Evolutionary conservation across 1,140 invertebrate genomes (phyloP), one percentile per base, ranked within the genome.

Genomic region (Drosophila azteca): DNA sequence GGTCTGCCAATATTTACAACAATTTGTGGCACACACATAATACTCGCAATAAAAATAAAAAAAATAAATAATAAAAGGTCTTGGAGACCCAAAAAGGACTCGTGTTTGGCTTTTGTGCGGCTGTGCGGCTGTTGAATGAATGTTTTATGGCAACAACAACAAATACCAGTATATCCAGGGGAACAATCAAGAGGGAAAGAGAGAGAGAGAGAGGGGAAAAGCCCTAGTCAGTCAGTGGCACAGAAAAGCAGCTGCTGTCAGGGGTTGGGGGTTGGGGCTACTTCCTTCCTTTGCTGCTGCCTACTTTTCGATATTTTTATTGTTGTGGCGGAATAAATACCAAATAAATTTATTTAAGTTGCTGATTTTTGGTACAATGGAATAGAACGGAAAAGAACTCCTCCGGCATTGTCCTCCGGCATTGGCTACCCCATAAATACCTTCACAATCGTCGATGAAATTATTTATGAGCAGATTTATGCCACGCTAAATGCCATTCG

Each of bases 311-410:
- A 78, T 81, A 68, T 75, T 87, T 82, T 87, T 79, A 87, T 85
- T 81, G 80, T 77, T 74, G 78, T 78, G 83, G 79, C 64, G 66
- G 71, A 87, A 87, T 87, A 87, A 82, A 87, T 88, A 82, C 82
- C 83, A 82, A 69, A 87, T 87, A 87, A 87, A 87, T 87, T 88
- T 66, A 87, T 82, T 88, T 82, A 82, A 87, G 82, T 71, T 87
- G 54, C 73, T 81, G 78, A 79, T 67, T 83, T 62, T 72, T 67
- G 58, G 65, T 20, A 20, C 17, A 20, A 20, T 20, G 0, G 17
- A 20, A 20, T 1, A 20, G 39, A 68, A 46, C 69, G 51, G 41
- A 15, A 57, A 59, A 45, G 52, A 72, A 72, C 35, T 67, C 52
- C 49, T 65, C n/a, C 24, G 22, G 26, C 55, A 48, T 72, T 77